Evolutionary conservation across 2,113 vertebrate genomes (phyloP), one percentile per base, ranked within the genome.

Genomic region (Rhinoptilus africanus): DNA sequence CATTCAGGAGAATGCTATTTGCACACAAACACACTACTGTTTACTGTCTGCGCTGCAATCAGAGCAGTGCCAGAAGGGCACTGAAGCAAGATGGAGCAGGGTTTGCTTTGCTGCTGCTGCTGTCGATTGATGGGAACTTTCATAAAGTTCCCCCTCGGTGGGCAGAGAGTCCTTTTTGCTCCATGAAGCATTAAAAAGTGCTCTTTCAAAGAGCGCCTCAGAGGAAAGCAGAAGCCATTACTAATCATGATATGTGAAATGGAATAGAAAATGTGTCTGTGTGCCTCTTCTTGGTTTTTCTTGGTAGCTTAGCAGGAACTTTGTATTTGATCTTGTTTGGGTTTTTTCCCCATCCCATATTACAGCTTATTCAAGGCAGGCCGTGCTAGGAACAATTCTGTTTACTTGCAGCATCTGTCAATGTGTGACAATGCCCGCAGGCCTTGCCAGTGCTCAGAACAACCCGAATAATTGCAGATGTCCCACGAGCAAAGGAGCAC

Each of bases 1-100:
- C 96, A 97, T 97, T 97, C 95, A 96, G 93, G 93, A 95, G 97
- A 95, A 96, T 80, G 97, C 87, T 96, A 85, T 97, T 97, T 97
- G 97, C 97, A 93, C 95, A 97, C 97, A 97, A 97, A 95, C 92
- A 96, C 88, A 9, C 94, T 67, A 90, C 92, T 97, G 94, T 97
- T 97, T 94, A 93, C 96, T 80, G 97, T 96, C 95, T 96, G 97
- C 2, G 0, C 94, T 93, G 95, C 93, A 88, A 93, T 93, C 96
- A 92, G 80, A 92, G 96, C 97, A 75, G 75, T 96, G 97, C 96
- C 96, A 97, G 93, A 84, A 96, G 92, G 93, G 94, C 91, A 94
- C 89, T 96, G 96, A 91, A 96, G 94, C 96, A 97, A 47, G 96
- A 94, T 89, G 87, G 85, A 94, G 76, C 91, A 41, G 1, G 45